These are phyloP conservation scores for Steatornis caripensis DNA, from an alignment of 2,113 vertebrate species.

Conservation along the genomic window DNA sequence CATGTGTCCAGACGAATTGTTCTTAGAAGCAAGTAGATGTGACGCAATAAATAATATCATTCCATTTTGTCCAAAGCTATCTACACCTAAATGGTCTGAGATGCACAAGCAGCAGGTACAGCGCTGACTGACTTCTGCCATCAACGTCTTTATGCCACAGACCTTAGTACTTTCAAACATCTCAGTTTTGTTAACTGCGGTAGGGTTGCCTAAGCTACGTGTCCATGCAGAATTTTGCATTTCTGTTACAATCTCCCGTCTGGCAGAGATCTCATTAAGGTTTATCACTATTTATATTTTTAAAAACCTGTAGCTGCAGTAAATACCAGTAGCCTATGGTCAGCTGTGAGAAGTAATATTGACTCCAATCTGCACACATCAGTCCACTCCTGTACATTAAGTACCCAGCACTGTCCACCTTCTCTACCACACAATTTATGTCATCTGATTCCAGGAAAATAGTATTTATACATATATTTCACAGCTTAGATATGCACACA, in stretches of 20 bases:
- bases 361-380: not conserved
- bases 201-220: not conserved
- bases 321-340: not conserved
- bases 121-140: not conserved
- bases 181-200: not conserved
- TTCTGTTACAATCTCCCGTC: not conserved
- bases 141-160: not conserved
- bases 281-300: not conserved
- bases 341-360: not conserved
- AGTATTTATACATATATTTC: not conserved
- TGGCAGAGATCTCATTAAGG: not conserved
- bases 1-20: not conserved
- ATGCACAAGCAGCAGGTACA: not conserved
- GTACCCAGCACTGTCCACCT: not conserved
- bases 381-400: fast-evolving
- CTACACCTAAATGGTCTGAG: not conserved
- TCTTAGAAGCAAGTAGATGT: not conserved
- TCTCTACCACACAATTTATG: not conserved
- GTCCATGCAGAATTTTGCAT: not conserved
- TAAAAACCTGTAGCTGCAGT: not conserved
- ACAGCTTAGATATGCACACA: not conserved
- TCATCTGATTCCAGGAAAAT: not conserved
- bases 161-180: not conserved
- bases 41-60: not conserved
- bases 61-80: not conserved